Evolutionary conservation across 2,797 vertebrate genomes (phyloP), one percentile per base, ranked within the genome.

Genomic region (Catharus ustulatus): DNA sequence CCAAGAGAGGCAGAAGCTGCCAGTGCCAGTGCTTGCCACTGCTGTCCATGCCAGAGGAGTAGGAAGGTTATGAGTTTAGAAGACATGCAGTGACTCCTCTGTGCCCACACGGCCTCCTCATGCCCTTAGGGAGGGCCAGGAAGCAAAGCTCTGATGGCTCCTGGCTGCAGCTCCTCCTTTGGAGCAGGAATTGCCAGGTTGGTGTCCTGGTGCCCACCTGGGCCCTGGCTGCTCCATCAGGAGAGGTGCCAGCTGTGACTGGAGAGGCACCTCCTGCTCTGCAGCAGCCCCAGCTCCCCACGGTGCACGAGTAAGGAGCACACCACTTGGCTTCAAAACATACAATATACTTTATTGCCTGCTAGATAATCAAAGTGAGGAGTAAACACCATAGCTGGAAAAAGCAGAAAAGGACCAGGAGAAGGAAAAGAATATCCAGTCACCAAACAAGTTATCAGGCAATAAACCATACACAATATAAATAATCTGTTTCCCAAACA

Each of bases 381-480:
- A 97, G 95, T 97, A 96, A 97, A 97, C 97, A 97, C 97, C 94
- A 92, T 92, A 93, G 94, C 95, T 95, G 96, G 96, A 97, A 97
- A 97, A 96, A 97, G 95, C 95, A 95, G 94, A 91, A 97, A 96
- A 97, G 87, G 90, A 92, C 87, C 92, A 95, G 88, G 95, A 93
- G 91, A 96, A 97, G 96, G 93, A 94, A 96, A 97, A 95, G 94
- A 97, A 97, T 96, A 97, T 96, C 96, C 95, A 97, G 94, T 98
- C 95, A 97, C 96, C 96, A 97, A 97, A 97, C 97, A 97, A 97
- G 83, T 95, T 96, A 92, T 92, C 95, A 97, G 95, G 95, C 97
- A 97, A 97, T 97, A 98, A 98, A 96, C 80, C 96, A 97, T 96
- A 95, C 95, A 96, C 92, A 96, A 97, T 97, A 98, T 97, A 97